Evolutionary conservation across 2,888 invertebrate species (phyloP).

Genomic region (Melinaea marsaeus): DNA sequence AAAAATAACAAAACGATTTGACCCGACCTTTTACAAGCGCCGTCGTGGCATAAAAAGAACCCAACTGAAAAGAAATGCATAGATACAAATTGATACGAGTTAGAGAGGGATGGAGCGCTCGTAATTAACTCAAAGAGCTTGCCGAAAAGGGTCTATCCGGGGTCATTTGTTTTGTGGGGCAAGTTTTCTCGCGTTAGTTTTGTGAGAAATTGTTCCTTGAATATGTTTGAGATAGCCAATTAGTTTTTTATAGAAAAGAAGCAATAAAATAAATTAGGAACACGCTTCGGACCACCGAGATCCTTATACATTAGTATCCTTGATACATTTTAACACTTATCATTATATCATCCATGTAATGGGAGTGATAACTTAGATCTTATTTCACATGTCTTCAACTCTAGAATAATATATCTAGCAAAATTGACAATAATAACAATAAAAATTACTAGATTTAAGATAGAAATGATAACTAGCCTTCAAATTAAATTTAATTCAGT

Average conservation of each 20-base stretch:
- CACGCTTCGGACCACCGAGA: slow-evolving; percentile 30
- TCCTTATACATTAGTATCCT: no score
- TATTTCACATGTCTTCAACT: no score
- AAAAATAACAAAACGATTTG: slow-evolving; percentile 63
- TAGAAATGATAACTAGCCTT: no score
- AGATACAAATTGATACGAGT: slow-evolving; percentile 12
- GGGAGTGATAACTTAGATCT: no score
- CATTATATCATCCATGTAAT: no score
- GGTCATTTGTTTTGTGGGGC: slow-evolving; percentile 59
- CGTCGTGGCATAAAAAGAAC: slow-evolving; percentile 43
- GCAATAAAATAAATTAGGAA: slow-evolving; percentile 38
- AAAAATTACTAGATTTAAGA: no score
- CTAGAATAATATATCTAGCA: no score
- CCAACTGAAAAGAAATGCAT: slow-evolving; percentile 29
- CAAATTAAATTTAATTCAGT: no score
- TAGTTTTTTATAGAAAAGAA: slow-evolving; percentile 43
- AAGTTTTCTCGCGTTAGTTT: slow-evolving; percentile 46
- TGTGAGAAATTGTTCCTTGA: slow-evolving; percentile 54
- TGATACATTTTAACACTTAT: background rate
- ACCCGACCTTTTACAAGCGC: slow-evolving; percentile 71
- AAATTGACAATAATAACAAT: no score
- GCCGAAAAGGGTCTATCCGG: slow-evolving; percentile 63
- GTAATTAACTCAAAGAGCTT: slow-evolving; percentile 72
- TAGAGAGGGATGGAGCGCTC: slow-evolving; percentile 36
- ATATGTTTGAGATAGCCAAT: slow-evolving; percentile 40